Percentiles rank a stretch among this genome's conserved stretches.
These are phyloP conservation scores for Eumerus sabulonum DNA, from an alignment of 2,888 invertebrate species.

Conservation along the genomic window DNA sequence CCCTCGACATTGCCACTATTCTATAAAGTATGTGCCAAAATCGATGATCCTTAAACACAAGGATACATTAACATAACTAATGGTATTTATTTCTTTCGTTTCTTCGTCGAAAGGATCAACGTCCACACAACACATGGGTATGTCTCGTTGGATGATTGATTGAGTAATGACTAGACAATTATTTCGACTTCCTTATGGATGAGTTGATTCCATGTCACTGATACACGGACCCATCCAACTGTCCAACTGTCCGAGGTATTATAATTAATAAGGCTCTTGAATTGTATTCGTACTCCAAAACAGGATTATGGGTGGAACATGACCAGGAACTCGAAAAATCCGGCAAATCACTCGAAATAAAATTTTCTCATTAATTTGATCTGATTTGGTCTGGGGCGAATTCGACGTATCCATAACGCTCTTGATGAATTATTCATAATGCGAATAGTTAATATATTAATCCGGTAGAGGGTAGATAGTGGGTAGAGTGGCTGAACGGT, in stretches of 20 bases:
- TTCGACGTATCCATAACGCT: constrained; percentile 52
- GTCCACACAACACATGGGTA: constrained; percentile 54
- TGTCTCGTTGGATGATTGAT: constrained; percentile 62
- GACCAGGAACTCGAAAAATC: constrained; percentile 30
- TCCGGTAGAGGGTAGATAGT: constrained; percentile 13
- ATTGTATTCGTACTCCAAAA: constrained; percentile 22
- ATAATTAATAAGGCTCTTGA: constrained; percentile 67
- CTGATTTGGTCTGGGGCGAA: constrained; percentile 46
- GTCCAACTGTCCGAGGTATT: constrained; percentile 49
- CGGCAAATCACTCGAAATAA: constrained; percentile 65
- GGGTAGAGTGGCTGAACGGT: constrained; percentile 14
- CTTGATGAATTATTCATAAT: constrained; percentile 65
- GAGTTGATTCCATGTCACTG: constrained; percentile 63
- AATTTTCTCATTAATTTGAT: constrained; percentile 64
- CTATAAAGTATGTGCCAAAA: constrained; percentile 58
- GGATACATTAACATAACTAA: constrained; percentile 68
- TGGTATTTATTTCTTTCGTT: constrained; percentile 55
- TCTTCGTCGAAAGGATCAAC: constrained; percentile 47
- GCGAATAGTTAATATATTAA: constrained; percentile 52
- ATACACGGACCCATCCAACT: constrained; percentile 16
- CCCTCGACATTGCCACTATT: constrained; percentile 25
- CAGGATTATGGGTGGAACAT: constrained; percentile 50
- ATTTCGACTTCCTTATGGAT: constrained; percentile 68
- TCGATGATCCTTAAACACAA: constrained; percentile 63
- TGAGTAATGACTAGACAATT: constrained; percentile 68